Conservation (phyloP, 2,113 vertebrate genomes). For the Ciconia maguari region DNA sequence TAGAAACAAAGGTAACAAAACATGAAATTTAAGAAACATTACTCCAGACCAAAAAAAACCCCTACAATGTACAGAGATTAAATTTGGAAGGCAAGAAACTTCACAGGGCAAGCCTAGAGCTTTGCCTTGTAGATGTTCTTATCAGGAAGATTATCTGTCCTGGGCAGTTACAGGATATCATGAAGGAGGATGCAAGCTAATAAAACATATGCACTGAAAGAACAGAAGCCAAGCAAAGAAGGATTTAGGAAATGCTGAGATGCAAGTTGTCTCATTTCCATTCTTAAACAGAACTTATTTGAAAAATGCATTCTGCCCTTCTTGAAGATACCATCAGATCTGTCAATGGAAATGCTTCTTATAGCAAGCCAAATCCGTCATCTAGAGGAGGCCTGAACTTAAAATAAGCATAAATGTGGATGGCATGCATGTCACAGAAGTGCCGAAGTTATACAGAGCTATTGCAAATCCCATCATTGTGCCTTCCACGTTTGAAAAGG, state of each 20-base stretch:
- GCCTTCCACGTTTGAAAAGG: not conserved
- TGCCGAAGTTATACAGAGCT: not conserved
- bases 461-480: slow-evolving; percentile 9
- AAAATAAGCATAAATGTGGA: not conserved
- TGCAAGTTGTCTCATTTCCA: not conserved
- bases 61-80: not conserved
- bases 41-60: not conserved
- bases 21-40: not conserved
- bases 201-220: not conserved
- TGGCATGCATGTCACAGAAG: not conserved
- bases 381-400: not conserved
- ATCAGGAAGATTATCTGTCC: not conserved
- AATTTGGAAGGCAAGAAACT: not conserved
- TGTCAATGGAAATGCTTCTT: not conserved
- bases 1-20: not conserved
- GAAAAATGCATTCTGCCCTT: not conserved
- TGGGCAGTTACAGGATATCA: not conserved
- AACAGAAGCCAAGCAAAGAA: not conserved
- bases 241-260: not conserved
- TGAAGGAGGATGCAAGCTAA: not conserved
- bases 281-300: not conserved
- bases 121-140: not conserved
- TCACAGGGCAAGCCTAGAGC: not conserved
- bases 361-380: not conserved
- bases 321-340: not conserved